A percentile compares a stretch with the other conserved stretches of the same genome.
phyloP scores from a whole-genome alignment of 2,113 vertebrate genomes.

The Tachycineta bicolor region DNA sequence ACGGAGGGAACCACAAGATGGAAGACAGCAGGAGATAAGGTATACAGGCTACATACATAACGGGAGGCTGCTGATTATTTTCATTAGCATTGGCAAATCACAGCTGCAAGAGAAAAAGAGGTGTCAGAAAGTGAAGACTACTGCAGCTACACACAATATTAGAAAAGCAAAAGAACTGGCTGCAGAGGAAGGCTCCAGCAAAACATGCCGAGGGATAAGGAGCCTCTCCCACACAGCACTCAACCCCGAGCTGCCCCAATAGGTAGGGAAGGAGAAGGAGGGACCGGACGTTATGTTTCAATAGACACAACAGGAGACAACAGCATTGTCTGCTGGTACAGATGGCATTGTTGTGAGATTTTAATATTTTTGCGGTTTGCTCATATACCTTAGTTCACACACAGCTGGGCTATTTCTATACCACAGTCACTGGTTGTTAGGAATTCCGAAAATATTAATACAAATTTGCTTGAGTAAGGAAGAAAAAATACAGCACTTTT shows the following conservation, averaged over 20 bases:
- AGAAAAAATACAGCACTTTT: background rate
- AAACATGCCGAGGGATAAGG: background rate
- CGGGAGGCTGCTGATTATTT: background rate
- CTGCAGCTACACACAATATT: fast-evolving
- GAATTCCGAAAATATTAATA: background rate
- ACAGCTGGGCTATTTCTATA: background rate
- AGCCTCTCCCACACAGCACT: background rate
- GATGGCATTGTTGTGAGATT: background rate
- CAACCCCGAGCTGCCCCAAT: background rate
- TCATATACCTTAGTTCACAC: background rate
- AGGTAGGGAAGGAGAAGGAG: background rate
- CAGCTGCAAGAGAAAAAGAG: background rate
- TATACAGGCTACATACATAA: background rate
- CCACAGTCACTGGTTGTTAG: background rate
- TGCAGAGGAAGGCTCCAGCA: background rate
- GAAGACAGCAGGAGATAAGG: background rate
- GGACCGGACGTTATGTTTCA: background rate
- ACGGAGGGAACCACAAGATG: background rate
- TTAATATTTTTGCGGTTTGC: background rate
- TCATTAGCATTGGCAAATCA: background rate
- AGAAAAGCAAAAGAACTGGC: background rate
- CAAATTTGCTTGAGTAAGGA: background rate
- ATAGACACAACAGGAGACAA: background rate
- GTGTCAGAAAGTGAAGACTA: background rate
- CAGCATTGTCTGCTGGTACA: background rate